Evolutionary conservation across 2,113 vertebrate species (phyloP).

Genomic region (Prietella phreatophila): DNA sequence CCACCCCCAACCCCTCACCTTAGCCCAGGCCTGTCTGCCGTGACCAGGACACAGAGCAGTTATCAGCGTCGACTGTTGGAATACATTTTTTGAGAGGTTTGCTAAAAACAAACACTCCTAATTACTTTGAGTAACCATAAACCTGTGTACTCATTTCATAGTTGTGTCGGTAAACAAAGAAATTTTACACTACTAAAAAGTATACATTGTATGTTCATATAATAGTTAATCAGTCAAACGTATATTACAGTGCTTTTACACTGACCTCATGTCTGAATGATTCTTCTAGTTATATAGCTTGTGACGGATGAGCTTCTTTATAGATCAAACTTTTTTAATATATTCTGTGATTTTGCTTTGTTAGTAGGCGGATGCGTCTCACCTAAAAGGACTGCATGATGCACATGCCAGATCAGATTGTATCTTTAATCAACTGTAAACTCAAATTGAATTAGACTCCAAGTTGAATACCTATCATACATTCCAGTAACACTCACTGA

Average conservation of each 20-base stretch:
- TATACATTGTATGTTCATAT: neutral
- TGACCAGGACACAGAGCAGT: slow-evolving; percentile 20
- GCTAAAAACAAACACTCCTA: neutral
- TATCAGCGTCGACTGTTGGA: slow-evolving; percentile 38
- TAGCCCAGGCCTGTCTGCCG: slow-evolving; percentile 10
- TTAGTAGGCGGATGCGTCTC: slow-evolving; percentile 7
- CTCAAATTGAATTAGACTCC: slow-evolving; percentile 26
- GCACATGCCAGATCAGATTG: slow-evolving; percentile 12
- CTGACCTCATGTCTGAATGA: neutral
- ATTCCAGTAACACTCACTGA: slow-evolving; percentile 45
- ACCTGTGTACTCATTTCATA: neutral
- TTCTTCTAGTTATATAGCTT: neutral
- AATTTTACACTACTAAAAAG: neutral
- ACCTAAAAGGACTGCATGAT: slow-evolving; percentile 11
- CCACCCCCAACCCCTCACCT: slow-evolving; percentile 30
- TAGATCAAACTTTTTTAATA: slow-evolving; percentile 6
- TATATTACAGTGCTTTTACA: neutral
- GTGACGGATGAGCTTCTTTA: neutral
- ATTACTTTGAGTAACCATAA: slow-evolving; percentile 2
- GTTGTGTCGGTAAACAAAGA: neutral
- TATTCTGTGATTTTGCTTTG: slow-evolving; percentile 7
- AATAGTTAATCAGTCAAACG: neutral
- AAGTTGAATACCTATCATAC: slow-evolving; percentile 20
- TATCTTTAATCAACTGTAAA: slow-evolving; percentile 31
- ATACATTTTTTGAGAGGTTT: slow-evolving; percentile 9